A percentile compares a stretch with the other conserved stretches of the same genome.
These are phyloP conservation scores for Xiphydria camelus DNA, from an alignment of 2,888 invertebrate species.

Conservation along the genomic window DNA sequence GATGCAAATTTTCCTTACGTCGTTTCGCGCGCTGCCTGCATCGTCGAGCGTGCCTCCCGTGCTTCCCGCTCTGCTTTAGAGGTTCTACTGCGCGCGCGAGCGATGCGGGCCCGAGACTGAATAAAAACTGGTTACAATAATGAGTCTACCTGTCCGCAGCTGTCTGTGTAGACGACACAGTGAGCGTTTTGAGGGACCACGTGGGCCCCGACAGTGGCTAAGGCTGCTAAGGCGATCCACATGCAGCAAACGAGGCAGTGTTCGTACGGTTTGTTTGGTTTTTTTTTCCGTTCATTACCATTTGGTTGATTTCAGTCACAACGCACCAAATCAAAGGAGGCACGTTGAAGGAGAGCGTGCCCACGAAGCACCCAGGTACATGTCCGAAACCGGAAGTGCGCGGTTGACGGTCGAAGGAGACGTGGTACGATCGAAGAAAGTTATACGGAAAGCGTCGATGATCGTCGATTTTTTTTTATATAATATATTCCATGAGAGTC, in stretches of 20 bases:
- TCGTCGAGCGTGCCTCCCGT: too few species aligned
- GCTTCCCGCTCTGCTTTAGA: too few species aligned
- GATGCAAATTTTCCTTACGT: too few species aligned
- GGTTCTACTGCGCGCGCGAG: too few species aligned
- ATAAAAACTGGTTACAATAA: conserved; percentile 59
- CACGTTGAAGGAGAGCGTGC: conserved; percentile 46
- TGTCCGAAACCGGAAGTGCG: conserved; percentile 43
- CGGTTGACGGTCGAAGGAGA: too few species aligned
- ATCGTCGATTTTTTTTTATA: too few species aligned
- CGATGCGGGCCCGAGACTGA: conserved; percentile 51
- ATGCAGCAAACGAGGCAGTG: conserved; percentile 64
- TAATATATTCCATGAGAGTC: too few species aligned
- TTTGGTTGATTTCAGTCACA: conserved; percentile 53
- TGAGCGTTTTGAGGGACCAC: conserved; percentile 84
- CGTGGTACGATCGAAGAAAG: too few species aligned
- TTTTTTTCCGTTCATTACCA: conserved; percentile 38
- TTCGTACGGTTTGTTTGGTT: conserved; percentile 50
- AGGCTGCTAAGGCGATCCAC: conserved; percentile 61
- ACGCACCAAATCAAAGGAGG: conserved; percentile 54
- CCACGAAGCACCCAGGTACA: conserved; percentile 56
- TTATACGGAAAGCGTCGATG: too few species aligned
- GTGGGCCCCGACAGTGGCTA: conserved; percentile 67
- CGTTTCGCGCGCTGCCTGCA: too few species aligned
- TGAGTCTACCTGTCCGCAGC: conserved; percentile 87
- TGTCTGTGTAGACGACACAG: conserved; percentile 94